These are phyloP conservation scores for Rotaria socialis DNA, from an alignment of 2,888 invertebrate genomes.

Conservation along the genomic window DNA sequence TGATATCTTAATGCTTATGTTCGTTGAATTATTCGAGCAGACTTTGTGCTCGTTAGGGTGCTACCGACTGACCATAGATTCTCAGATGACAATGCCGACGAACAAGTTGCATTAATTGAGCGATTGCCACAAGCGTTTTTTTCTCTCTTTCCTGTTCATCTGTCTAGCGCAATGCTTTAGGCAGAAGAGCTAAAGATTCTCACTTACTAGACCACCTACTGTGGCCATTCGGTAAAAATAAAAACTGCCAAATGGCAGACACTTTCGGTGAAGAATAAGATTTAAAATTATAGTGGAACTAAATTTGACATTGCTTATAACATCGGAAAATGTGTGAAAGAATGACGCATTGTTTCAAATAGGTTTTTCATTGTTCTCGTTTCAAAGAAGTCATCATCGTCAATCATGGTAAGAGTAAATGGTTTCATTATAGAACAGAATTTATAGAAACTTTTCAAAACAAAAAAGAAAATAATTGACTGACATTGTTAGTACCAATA, in stretches of 20 bases:
- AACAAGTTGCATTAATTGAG: conserved; percentile 28
- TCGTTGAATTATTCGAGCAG: conserved; percentile 18
- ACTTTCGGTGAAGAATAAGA: background rate
- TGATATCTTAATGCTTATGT: background rate
- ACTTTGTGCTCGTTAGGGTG: conserved; percentile 21
- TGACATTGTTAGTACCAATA: too few species aligned
- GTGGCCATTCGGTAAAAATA: conserved; percentile 11
- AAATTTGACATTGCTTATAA: background rate
- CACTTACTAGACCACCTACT: conserved; percentile 28
- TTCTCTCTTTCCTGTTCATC: conserved; percentile 26
- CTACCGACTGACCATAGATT: conserved; percentile 23
- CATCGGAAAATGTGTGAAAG: background rate
- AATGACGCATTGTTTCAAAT: background rate
- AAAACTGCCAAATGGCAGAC: conserved; percentile 16
- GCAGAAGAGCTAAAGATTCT: conserved; percentile 11
- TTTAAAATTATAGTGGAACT: background rate
- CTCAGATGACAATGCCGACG: conserved; percentile 32
- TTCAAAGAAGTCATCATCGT: too few species aligned
- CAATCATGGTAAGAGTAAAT: too few species aligned
- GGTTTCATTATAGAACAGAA: too few species aligned
- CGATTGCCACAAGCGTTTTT: conserved; percentile 36
- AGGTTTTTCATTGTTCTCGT: too few species aligned
- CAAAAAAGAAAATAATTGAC: too few species aligned
- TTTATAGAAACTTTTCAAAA: too few species aligned
- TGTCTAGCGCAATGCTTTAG: background rate